phyloP scores from a whole-genome alignment of 1,140 invertebrate species.

The Nilaparvata lugens region DNA sequence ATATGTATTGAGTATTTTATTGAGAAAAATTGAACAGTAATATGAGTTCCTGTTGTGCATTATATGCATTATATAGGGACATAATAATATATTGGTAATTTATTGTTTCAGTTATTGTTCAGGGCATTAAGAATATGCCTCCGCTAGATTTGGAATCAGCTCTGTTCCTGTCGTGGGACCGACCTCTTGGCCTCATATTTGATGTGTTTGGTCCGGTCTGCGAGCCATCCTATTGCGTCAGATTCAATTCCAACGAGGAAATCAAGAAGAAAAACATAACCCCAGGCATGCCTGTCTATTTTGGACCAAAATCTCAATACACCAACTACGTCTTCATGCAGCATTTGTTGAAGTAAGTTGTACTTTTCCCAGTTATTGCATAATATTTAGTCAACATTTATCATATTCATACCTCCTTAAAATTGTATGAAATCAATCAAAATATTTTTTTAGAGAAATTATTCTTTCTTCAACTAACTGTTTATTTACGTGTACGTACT shows the following conservation, averaged over 20 bases:
- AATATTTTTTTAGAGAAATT: too few relatives aligned
- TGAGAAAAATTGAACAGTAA: too few relatives aligned
- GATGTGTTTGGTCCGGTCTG: constrained; percentile 80
- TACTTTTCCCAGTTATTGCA: not conserved
- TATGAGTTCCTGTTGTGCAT: too few relatives aligned
- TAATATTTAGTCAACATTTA: too few relatives aligned
- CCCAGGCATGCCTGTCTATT: constrained; percentile 62
- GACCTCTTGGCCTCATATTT: constrained; percentile 69
- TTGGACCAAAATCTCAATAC: constrained; percentile 61
- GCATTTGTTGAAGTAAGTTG: constrained; percentile 54
- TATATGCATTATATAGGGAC: too few relatives aligned
- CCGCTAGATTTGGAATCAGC: constrained; percentile 76
- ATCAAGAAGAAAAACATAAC: constrained; percentile 53
- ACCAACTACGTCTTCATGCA: constrained; percentile 65
- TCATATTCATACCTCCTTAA: too few relatives aligned
- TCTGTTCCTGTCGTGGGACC: constrained; percentile 65
- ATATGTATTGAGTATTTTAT: too few relatives aligned
- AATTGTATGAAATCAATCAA: too few relatives aligned
- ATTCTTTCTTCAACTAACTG: too few relatives aligned
- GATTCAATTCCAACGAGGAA: constrained; percentile 70
- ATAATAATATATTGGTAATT: too few relatives aligned
- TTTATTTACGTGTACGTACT: too few relatives aligned
- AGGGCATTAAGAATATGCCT: constrained; percentile 54
- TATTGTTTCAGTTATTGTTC: constrained; percentile 55
- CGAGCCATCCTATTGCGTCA: constrained; percentile 68